Evolutionary conservation across 1,140 invertebrate species (phyloP), one percentile per base, ranked within the genome.

Genomic region (Aplysia californica): DNA sequence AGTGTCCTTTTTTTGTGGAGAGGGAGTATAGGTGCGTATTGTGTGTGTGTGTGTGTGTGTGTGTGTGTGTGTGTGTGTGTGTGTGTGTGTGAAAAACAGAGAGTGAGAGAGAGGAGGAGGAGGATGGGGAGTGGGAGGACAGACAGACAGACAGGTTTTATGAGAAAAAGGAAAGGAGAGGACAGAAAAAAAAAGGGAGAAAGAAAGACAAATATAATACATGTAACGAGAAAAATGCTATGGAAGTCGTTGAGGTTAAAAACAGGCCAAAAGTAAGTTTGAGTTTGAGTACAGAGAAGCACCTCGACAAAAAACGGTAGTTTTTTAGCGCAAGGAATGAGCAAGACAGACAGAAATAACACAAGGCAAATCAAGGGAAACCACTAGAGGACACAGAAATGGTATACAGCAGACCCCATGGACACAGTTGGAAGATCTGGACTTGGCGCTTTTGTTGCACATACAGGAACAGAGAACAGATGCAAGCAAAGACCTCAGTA

Each of bases 281-380:
- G 68, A 55, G 29, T 39, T 31, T 20, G 68, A 59, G 36, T 3
- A 55, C 5, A 35, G 38, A 71, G 68, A 55, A 33, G 50, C 33
- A 55, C n/a, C 50, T 26, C 31, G 38, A 71, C 41, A 76, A 35
- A 44, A 50, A 77, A 39, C 38, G 26, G 65, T 38, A 77, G n/a
- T 58, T 33, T 35, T 23, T 61, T 33, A 56, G 38, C 29, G 31
- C 26, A 39, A 41, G 29, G 23, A 50, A 72, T 23, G 55, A 29
- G 20, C 3, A 72, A 2, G 23, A 29, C 23, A 55, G 41, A 29
- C 5, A 55, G 31, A 58, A 18, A 58, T 0, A 35, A 4, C 15
- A 58, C 21, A 23, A 36, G 29, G n/a, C 10, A 71, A 36, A 66
- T n/a, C 35, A n/a, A 72, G 35, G 41, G 39, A 4, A 38, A 61